Conservation (phyloP, 2,888 invertebrate genomes). For the Cybosia mesomella region DNA sequence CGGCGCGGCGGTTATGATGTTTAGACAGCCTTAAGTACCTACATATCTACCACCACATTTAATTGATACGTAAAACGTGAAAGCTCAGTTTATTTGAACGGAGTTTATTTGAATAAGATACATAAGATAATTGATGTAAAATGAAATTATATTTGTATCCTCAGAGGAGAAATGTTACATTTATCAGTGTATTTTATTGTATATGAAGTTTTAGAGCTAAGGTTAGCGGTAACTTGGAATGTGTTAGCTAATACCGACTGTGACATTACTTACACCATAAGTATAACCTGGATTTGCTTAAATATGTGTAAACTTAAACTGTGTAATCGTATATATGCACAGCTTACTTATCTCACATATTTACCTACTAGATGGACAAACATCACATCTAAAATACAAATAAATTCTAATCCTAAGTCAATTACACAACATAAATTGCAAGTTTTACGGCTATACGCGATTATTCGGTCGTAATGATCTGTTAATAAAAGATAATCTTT, state of each 20-base stretch:
- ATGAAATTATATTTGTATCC: too few relatives aligned
- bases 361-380: background rate
- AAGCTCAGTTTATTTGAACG: background rate
- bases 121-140: too few relatives aligned
- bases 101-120: too few relatives aligned
- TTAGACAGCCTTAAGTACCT: too few relatives aligned
- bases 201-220: background rate
- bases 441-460: conserved; percentile 17
- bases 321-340: background rate
- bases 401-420: conserved; percentile 7
- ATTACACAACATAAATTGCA: conserved; percentile 16
- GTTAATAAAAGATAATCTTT: conserved; percentile 29
- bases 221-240: background rate
- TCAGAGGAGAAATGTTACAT: background rate
- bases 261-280: background rate
- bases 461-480: conserved; percentile 19
- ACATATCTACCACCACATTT: too few relatives aligned
- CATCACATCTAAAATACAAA: conserved; percentile 2
- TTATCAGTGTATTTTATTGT: background rate
- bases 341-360: background rate
- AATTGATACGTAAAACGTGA: background rate
- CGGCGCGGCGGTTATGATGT: too few relatives aligned
- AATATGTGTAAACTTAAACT: background rate
- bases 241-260: background rate
- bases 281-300: background rate